Percentiles rank a stretch among this genome's conserved stretches.
phyloP scores from a whole-genome alignment of 2,113 vertebrate species.

The Oceanodroma tethys region DNA sequence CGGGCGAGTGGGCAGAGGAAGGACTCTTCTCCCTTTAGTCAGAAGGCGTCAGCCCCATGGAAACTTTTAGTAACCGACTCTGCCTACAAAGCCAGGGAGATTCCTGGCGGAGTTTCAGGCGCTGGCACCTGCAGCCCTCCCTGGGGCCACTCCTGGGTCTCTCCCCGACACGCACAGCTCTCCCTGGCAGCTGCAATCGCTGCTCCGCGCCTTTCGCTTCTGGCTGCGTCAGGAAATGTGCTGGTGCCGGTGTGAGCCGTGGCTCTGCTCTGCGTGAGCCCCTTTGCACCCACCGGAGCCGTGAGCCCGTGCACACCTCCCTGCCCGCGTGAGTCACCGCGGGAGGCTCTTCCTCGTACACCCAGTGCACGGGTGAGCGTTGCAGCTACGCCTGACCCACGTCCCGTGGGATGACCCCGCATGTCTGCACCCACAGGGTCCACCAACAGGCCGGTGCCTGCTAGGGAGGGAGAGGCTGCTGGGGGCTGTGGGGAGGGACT shows the following conservation, averaged over 20 bases:
- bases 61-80: background rate
- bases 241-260: accelerated
- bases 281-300: background rate
- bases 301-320: accelerated
- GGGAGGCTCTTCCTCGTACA: background rate
- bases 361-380: accelerated
- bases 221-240: accelerated
- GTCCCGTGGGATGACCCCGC: background rate
- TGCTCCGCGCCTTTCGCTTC: accelerated
- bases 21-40: background rate
- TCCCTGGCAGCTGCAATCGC: background rate
- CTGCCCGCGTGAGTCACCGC: accelerated
- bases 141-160: background rate
- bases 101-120: background rate
- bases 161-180: background rate
- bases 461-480: background rate
- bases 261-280: background rate
- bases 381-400: accelerated
- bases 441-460: accelerated
- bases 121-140: background rate
- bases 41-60: background rate
- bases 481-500: background rate
- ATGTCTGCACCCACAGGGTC: accelerated
- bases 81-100: background rate
- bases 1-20: accelerated